phyloP scores from a whole-genome alignment of 1,140 invertebrate species.

The Zaprionus nigranus region DNA sequence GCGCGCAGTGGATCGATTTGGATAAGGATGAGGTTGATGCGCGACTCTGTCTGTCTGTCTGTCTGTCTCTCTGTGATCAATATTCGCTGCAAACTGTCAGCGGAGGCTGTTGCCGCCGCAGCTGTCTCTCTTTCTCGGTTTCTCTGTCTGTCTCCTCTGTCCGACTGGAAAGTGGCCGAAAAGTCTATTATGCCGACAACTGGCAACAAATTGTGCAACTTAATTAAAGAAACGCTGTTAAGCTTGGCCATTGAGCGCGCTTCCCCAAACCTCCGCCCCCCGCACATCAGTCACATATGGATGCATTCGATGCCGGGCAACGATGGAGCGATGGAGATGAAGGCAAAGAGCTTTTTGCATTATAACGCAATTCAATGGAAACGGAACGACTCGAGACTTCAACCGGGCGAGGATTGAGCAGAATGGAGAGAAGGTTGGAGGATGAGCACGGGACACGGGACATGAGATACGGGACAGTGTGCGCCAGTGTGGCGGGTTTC shows the following conservation, averaged over 20 bases:
- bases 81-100: conserved; percentile 12
- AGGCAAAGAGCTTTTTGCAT: conserved; percentile 49
- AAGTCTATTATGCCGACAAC: conserved; percentile 58
- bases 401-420: conserved; percentile 4
- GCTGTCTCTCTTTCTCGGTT: conserved; percentile 6
- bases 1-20: not conserved
- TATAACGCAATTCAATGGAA: conserved; percentile 52
- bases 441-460: not conserved
- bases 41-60: not conserved
- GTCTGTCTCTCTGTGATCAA: not conserved
- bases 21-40: not conserved
- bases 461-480: not conserved
- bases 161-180: conserved; percentile 33
- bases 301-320: conserved; percentile 19
- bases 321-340: conserved; percentile 9
- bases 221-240: conserved; percentile 82
- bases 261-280: not conserved
- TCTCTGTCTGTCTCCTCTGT: not conserved
- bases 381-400: conserved; percentile 5
- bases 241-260: conserved; percentile 71
- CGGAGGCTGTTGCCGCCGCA: not conserved
- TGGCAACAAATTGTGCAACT: conserved; percentile 79
- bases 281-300: conserved; percentile 39
- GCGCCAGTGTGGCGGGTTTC: not conserved
- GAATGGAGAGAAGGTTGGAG: not conserved